These are phyloP conservation scores for Pangasius krempfi DNA, from an alignment of 2,797 vertebrate genomes.

Conservation along the genomic window DNA sequence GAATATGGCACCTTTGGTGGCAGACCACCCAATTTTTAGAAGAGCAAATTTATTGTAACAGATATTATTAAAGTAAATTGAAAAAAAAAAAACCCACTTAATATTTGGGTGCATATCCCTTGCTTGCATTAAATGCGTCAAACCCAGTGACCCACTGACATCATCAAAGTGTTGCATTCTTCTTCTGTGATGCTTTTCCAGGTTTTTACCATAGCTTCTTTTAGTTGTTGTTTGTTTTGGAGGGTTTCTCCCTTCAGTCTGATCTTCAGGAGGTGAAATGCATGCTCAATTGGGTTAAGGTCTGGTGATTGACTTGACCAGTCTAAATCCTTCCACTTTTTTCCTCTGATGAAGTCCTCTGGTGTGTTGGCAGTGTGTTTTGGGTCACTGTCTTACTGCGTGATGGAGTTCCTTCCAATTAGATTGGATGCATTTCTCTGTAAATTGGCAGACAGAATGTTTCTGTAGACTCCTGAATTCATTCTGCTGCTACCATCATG, in stretches of 20 bases:
- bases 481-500: not conserved
- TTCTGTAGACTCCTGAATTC: not conserved
- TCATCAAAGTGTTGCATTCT: not conserved
- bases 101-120: not conserved
- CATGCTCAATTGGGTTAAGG: not conserved
- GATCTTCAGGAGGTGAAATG: too few species aligned
- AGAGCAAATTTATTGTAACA: not conserved
- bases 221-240: too few species aligned
- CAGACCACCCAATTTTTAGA: too few species aligned
- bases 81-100: not conserved
- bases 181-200: not conserved
- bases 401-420: not conserved
- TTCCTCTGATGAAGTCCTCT: not conserved
- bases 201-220: too few species aligned
- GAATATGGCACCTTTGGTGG: not conserved
- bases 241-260: not conserved
- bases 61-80: not conserved
- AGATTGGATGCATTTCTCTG: not conserved
- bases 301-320: not conserved
- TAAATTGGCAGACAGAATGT: not conserved
- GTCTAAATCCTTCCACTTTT: not conserved
- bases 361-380: not conserved
- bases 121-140: not conserved
- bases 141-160: not conserved
- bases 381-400: not conserved